Conservation (phyloP, 2,888 invertebrate species). For the Callosobruchus maculatus region DNA sequence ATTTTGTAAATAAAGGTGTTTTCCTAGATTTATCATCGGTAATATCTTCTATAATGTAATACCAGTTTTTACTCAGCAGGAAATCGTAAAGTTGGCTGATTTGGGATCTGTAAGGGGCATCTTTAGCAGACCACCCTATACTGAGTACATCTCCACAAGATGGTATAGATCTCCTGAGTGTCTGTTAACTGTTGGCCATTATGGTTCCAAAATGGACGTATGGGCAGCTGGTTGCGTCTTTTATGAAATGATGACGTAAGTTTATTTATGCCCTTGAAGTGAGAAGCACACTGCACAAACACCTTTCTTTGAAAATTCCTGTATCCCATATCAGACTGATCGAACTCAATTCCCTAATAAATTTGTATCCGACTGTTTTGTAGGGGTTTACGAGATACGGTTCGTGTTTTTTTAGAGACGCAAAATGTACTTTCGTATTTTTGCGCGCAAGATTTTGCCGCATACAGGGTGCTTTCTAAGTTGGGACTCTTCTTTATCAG, state of each 20-base stretch:
- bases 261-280: background rate
- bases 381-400: too few species aligned
- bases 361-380: too few species aligned
- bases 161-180: constrained; percentile 71
- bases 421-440: too few species aligned
- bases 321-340: too few species aligned
- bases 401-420: too few species aligned
- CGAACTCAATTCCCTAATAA: too few species aligned
- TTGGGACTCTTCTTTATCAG: too few species aligned
- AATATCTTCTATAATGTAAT: too few species aligned
- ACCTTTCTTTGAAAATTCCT: background rate
- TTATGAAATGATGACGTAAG: constrained; percentile 63
- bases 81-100: constrained; percentile 59
- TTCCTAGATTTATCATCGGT: too few species aligned
- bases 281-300: background rate
- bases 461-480: too few species aligned
- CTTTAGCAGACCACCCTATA: constrained; percentile 60
- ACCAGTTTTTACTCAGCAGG: constrained; percentile 35
- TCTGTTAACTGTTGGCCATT: constrained; percentile 62
- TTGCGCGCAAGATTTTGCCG: too few species aligned
- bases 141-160: constrained; percentile 67
- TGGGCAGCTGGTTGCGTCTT: constrained; percentile 70
- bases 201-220: constrained; percentile 68
- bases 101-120: constrained; percentile 61
- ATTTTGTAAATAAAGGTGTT: too few species aligned